Evolutionary conservation across 2,888 invertebrate genomes (phyloP).

Genomic region (Polyommatus icarus): DNA sequence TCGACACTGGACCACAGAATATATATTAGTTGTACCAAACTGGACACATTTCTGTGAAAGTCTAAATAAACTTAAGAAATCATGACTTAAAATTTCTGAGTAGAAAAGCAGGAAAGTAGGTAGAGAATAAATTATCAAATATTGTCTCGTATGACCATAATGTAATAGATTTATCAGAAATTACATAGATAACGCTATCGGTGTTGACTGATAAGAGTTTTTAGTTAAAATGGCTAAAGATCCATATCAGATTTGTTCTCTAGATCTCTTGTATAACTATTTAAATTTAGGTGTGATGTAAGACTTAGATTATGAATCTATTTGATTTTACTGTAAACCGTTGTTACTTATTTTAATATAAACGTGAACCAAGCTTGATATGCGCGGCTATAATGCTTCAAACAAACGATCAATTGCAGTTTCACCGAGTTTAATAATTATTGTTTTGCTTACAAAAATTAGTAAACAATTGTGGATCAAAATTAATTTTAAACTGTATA

Average conservation of each 20-base stretch:
- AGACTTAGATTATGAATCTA: neutral
- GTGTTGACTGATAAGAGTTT: neutral
- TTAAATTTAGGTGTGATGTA: neutral
- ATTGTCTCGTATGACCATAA: neutral
- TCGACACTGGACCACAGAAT: no score
- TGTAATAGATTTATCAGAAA: constrained; percentile 22
- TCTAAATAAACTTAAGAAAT: no score
- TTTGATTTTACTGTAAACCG: no score
- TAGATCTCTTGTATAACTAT: neutral
- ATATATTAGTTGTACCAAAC: no score
- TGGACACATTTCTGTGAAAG: no score
- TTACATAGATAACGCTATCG: neutral
- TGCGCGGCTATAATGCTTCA: neutral
- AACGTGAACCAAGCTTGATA: no score
- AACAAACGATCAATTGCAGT: neutral
- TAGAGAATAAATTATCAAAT: constrained; percentile 1
- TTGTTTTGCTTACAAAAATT: neutral
- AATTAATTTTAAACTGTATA: no score
- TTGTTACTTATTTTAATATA: no score
- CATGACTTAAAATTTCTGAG: no score
- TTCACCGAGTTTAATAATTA: neutral
- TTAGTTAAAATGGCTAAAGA: constrained; percentile 16
- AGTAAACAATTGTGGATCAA: no score
- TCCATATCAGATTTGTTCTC: neutral
- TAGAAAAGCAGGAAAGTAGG: neutral